phyloP scores from a whole-genome alignment of 2,797 vertebrate genomes.

The Parotocinclus haroldoi region DNA sequence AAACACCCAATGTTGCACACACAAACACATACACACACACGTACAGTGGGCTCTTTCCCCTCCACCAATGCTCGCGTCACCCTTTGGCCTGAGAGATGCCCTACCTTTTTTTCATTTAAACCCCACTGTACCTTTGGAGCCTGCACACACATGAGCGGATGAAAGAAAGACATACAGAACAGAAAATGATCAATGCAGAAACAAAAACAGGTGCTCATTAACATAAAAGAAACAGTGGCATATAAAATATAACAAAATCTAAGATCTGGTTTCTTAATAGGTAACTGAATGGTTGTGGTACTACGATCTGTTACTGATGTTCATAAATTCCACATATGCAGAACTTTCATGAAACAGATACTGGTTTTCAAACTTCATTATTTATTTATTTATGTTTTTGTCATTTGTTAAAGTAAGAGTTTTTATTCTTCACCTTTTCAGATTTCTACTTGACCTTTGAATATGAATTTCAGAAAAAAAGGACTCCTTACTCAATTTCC shows the following conservation, averaged over 20 bases:
- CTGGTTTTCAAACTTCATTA: too few relatives aligned
- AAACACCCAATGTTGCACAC: not conserved
- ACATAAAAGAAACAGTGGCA: constrained; percentile 7
- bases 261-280: too few relatives aligned
- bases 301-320: too few relatives aligned
- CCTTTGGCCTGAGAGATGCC: constrained; percentile 69
- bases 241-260: not conserved
- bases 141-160: constrained; percentile 68
- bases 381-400: too few relatives aligned
- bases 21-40: constrained; percentile 16
- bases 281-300: too few relatives aligned
- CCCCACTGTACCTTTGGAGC: constrained; percentile 78
- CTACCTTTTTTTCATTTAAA: constrained; percentile 76
- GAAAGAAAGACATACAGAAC: constrained; percentile 51
- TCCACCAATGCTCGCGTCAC: constrained; percentile 66
- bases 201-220: constrained; percentile 30
- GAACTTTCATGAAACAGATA: too few relatives aligned
- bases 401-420: too few relatives aligned
- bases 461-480: too few relatives aligned
- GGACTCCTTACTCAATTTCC: too few relatives aligned
- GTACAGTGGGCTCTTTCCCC: constrained; percentile 35
- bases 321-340: too few relatives aligned
- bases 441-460: too few relatives aligned
- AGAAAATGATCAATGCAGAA: constrained; percentile 51
- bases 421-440: too few relatives aligned